Base-by-base conservation (phyloP, 1,140 invertebrate species). In the Leguminivora glycinivorella region DNA sequence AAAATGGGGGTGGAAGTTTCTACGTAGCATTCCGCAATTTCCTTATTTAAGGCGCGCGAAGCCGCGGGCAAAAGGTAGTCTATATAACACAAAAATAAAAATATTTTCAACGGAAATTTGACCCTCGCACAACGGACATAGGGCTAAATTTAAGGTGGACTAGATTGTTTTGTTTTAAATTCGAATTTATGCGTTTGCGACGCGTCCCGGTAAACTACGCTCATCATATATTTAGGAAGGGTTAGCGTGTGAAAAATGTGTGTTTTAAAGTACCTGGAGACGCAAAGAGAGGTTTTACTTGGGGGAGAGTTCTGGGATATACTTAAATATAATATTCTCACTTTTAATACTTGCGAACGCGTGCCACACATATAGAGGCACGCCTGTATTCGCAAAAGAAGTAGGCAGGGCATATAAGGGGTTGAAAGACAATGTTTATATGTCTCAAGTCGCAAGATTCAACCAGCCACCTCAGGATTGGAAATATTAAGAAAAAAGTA, bases 201-300 rank as follows among this genome's bases (percentile, higher is more conserved):
- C 58, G n/a, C 58, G 25, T 26, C 29, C 24, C 26, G 12, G 17
- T n/a, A 63, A 31, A 63, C 29, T 63, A 19, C 29, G 58, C 14
- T 63, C 58, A 63, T 63, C 25, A 63, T 29, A 31, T 63, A 63
- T 63, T 63, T 31, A 63, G 26, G 58, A 63, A 31, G 26, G 26
- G 58, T 26, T 63, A n/a, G 58, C 17, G 26, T 26, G 25, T 60
- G 56, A 60, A 63, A 63, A 63, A 63, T 63, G n/a, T 31, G 56
- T 26, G 26, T 22, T 63, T 29, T 63, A 63, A 63, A n/a, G 24
- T 63, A 31, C 1, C 14, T 9, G 22, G 14, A 22, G 56, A 60
- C 25, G 4, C n/a, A 43, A 52, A n/a, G n/a, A 52, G 17, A 52
- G 47, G 7, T 22, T 52, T 43, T 17, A n/a, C 14, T 43, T 43